Evolutionary conservation across 2,113 vertebrate species (phyloP).

Genomic region (Addax nasomaculatus): DNA sequence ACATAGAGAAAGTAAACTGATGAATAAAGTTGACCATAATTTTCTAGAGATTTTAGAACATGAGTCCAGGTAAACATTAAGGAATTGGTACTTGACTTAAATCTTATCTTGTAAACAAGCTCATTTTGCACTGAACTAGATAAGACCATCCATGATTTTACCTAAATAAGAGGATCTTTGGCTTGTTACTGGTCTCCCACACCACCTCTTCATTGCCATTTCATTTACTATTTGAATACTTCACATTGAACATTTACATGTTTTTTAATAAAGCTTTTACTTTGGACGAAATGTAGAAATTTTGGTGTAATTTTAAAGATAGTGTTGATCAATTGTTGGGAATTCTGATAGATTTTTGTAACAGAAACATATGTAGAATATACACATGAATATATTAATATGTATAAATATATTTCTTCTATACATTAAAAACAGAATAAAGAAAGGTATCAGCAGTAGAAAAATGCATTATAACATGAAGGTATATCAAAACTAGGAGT

Average conservation of each 20-base stretch:
- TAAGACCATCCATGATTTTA: neutral
- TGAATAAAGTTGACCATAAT: neutral
- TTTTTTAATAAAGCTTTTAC: neutral
- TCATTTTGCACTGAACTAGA: neutral
- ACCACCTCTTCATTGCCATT: neutral
- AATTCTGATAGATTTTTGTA: neutral
- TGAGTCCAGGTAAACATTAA: neutral
- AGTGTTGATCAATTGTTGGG: neutral
- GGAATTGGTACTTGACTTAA: neutral
- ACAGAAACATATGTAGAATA: neutral
- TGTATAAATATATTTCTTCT: neutral
- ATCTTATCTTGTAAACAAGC: neutral
- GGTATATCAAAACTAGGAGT: neutral
- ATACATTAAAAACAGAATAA: neutral
- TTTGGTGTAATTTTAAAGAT: neutral
- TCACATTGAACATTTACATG: neutral
- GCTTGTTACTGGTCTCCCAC: neutral
- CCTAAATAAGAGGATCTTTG: neutral
- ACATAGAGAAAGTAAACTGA: neutral
- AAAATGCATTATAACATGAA: neutral
- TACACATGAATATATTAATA: neutral
- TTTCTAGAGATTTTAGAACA: neutral
- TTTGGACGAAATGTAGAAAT: neutral
- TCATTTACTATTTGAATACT: neutral
- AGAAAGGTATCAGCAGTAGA: neutral